Conservation (phyloP, 2,888 invertebrate genomes). For the Sminthurinus aureus region DNA sequence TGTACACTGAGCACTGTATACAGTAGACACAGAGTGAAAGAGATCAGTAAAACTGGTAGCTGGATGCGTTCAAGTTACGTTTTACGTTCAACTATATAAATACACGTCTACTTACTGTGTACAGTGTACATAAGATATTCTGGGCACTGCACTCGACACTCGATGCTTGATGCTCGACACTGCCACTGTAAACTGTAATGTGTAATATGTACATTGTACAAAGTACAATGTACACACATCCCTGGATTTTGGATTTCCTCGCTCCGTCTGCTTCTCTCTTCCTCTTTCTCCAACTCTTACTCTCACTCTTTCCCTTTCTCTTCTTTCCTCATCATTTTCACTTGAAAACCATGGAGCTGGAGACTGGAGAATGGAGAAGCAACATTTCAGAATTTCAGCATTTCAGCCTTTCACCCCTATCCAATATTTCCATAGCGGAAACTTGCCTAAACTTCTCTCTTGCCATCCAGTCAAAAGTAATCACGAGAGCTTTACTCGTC, state of each 20-base stretch:
- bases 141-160: no score
- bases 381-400: no score
- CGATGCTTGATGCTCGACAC: no score
- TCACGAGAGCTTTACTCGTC: constrained; percentile 36
- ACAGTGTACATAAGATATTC: no score
- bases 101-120: no score
- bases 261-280: not conserved
- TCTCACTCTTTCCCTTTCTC: not conserved
- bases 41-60: not conserved
- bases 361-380: no score
- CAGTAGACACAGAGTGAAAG: constrained; percentile 1
- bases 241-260: not conserved
- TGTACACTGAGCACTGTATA: no score
- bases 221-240: constrained; percentile 3
- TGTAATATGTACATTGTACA: not conserved
- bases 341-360: not conserved
- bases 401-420: constrained; percentile 22
- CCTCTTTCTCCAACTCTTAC: not conserved
- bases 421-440: constrained; percentile 20
- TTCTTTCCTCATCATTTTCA: constrained; percentile 34
- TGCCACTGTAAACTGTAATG: no score
- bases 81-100: not conserved
- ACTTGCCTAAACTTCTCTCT: constrained; percentile 12
- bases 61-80: no score
- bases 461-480: constrained; percentile 23